These are phyloP conservation scores for Arothron firmamentum DNA, from an alignment of 2,113 vertebrate species.

Conservation along the genomic window DNA sequence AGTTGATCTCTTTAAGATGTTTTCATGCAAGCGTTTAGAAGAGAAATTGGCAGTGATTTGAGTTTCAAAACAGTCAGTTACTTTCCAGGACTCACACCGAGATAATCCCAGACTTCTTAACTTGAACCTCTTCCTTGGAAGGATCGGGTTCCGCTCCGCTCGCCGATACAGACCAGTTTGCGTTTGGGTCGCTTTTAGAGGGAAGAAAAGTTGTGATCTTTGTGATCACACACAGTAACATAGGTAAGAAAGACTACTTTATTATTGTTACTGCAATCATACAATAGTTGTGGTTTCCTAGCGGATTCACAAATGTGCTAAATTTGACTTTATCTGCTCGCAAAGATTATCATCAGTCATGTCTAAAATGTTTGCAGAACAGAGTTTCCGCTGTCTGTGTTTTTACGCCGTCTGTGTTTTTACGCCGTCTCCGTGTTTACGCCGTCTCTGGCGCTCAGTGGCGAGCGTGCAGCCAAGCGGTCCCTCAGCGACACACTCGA, in stretches of 20 bases:
- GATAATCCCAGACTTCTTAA: constrained; percentile 38
- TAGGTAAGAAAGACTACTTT: not conserved
- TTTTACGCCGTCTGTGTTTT: too few species aligned
- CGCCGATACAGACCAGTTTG: not conserved
- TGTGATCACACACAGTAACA: not conserved
- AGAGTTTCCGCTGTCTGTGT: too few species aligned
- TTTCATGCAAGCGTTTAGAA: constrained; percentile 49
- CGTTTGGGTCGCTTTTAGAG: not conserved
- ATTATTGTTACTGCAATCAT: too few species aligned
- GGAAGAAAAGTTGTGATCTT: not conserved
- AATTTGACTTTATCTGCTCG: too few species aligned
- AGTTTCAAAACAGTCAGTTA: constrained; percentile 29
- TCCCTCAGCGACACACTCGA: constrained; percentile 19
- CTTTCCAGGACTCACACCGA: constrained; percentile 36
- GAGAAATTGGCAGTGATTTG: constrained; percentile 51
- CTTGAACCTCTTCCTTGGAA: constrained; percentile 10
- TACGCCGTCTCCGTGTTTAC: too few species aligned
- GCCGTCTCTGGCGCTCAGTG: constrained; percentile 22
- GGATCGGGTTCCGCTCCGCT: constrained; percentile 6
- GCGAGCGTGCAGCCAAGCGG: constrained; percentile 9
- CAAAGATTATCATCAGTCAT: too few species aligned
- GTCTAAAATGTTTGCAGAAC: too few species aligned
- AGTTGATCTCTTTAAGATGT: constrained; percentile 43
- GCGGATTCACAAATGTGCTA: too few species aligned
- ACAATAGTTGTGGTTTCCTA: too few species aligned